Percentiles rank a stretch among this genome's conserved stretches.
phyloP scores from a whole-genome alignment of 2,888 invertebrate genomes.

The Cremastobaeus sp. region DNA sequence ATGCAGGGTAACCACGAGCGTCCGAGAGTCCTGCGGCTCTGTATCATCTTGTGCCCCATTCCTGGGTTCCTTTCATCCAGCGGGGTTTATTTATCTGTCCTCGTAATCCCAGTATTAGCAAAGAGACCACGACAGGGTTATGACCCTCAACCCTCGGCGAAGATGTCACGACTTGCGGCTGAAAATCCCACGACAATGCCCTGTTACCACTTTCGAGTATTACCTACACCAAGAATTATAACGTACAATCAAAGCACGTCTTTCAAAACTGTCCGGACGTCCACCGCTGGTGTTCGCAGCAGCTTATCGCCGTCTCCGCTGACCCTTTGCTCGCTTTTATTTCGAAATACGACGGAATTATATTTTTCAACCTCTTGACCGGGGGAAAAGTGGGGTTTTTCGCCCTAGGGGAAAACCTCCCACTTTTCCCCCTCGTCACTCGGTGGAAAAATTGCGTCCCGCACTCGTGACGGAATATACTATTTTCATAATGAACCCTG shows the following conservation, averaged over 20 bases:
- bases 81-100: conserved; percentile 60
- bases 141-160: conserved; percentile 53
- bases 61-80: conserved; percentile 49
- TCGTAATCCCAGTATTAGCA: conserved; percentile 61
- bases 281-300: no score
- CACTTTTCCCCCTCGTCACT: no score
- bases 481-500: conserved; percentile 2
- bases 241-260: conserved; percentile 46
- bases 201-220: conserved; percentile 53
- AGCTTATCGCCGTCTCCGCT: not conserved
- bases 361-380: no score
- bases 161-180: conserved; percentile 53
- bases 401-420: no score
- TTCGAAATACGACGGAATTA: no score
- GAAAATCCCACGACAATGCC: conserved; percentile 54
- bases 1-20: conserved; percentile 46
- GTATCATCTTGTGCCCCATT: conserved; percentile 48
- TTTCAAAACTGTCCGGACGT: no score
- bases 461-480: no score
- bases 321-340: no score
- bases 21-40: conserved; percentile 32
- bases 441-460: no score
- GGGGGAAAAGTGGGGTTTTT: no score
- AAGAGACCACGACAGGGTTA: conserved; percentile 60
- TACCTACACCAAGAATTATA: conserved; percentile 45